Evolutionary conservation across 2,888 invertebrate genomes (phyloP).

Genomic region (Catonia carolina): DNA sequence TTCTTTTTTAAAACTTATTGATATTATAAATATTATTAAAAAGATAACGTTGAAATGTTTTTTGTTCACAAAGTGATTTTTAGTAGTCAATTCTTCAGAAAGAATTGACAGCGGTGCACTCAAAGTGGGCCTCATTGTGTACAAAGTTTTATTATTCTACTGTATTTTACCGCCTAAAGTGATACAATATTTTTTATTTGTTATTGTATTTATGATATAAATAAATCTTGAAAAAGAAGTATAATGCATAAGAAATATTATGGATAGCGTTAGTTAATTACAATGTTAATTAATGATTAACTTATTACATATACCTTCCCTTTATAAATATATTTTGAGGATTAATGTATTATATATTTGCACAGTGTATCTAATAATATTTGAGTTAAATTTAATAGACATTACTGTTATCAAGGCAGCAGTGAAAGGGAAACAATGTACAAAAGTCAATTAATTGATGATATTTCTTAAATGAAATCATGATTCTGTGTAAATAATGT

Average conservation of each 20-base stretch:
- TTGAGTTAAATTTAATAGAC: conserved; percentile 26
- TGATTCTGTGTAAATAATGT: conserved; percentile 54
- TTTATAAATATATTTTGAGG: conserved; percentile 13
- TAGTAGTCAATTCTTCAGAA: too few relatives aligned
- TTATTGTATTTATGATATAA: conserved; percentile 26
- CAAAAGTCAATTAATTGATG: conserved; percentile 48
- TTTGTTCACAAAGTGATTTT: conserved; percentile 34
- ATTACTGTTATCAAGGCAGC: conserved; percentile 17
- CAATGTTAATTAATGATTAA: too few relatives aligned
- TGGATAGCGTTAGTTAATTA: too few relatives aligned
- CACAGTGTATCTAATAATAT: conserved; percentile 38
- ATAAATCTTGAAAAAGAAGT: too few relatives aligned
- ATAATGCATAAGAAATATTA: too few relatives aligned
- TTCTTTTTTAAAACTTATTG: conserved; percentile 21
- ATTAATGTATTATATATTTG: conserved; percentile 34
- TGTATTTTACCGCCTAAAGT: conserved; percentile 13
- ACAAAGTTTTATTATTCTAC: conserved; percentile 28
- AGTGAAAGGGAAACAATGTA: conserved; percentile 40
- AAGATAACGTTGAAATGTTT: conserved; percentile 20
- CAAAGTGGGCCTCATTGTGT: conserved; percentile 31
- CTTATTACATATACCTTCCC: conserved; percentile 13
- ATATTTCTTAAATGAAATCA: conserved; percentile 46
- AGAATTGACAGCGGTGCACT: conserved; percentile 27
- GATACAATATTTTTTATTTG: conserved; percentile 25
- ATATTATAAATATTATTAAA: conserved; percentile 9